Evolutionary conservation across 1,140 invertebrate species (phyloP), one percentile per base, ranked within the genome.

Genomic region (Lethocerus indicus): DNA sequence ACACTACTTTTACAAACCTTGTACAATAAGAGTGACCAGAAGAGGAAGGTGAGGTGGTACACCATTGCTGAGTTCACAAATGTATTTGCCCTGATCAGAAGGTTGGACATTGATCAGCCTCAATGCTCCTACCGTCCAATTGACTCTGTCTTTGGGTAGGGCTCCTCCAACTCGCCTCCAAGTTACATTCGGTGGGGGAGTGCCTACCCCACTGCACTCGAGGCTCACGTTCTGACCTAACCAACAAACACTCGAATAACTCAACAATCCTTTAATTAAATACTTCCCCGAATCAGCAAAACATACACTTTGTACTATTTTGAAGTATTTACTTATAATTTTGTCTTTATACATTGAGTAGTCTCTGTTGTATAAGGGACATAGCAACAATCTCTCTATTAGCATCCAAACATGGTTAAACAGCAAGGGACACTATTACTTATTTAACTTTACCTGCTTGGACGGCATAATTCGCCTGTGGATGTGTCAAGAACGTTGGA

Each of bases 21-120:
- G 61, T 16, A 74, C 70, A 47, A 64, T 61, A 18, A 75, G 54
- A 35, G 58, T 64, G 27, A 73, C 69, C 14, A 64, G 60, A 54
- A 68, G 66, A 13, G 63, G 63, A 9, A 69, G 54, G 0, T 63
- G 59, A 2, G 64, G 64, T 0, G 61, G 63, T 25, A 69, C 66
- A 16, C 65, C 63, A 37, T 65, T 67, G 3, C 66, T 60, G 25
- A 70, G 64, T 45, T 72, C 71, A 57, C 84, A 87, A 3, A 77
- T 68, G 57, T 87, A 87, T 0, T 71, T 71, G 0, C 83, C 83
- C 48, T 75, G 71, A 63, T 86, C 80, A 21, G 67, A 65, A 13
- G 66, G 59, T 2, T 66, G 70, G 1, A 78, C 66, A 54, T 81
- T 73, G 29, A 63, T 64, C 9, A 87, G 72, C 24, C 74, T 67